A percentile compares a stretch with the other conserved stretches of the same genome.
Evolutionary conservation across 2,113 vertebrate species (phyloP).

Genomic region (Tyto alba): DNA sequence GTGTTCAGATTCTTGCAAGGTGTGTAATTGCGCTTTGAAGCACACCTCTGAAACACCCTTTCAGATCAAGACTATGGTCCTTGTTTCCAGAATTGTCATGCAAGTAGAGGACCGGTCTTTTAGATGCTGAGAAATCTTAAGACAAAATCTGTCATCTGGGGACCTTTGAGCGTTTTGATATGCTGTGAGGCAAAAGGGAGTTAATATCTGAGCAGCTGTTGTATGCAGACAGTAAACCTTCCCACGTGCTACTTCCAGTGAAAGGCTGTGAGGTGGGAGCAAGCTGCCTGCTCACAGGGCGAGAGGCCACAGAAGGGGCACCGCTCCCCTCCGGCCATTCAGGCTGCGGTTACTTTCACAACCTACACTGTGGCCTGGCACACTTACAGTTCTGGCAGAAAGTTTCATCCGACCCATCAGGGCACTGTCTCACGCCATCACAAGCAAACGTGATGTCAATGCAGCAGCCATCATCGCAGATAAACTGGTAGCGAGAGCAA

Average conservation of each 20-base stretch:
- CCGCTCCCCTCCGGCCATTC: not conserved
- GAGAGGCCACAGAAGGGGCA: not conserved
- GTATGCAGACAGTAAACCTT: not conserved
- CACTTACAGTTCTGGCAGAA: conserved; percentile 90
- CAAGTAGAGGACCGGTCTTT: not conserved
- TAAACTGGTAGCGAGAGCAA: conserved; percentile 92
- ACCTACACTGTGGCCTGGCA: not conserved
- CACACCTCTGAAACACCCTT: not conserved
- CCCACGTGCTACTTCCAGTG: not conserved
- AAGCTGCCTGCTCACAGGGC: not conserved
- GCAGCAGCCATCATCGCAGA: conserved; percentile 93
- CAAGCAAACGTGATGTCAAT: conserved; percentile 92
- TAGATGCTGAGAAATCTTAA: not conserved
- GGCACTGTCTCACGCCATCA: conserved; percentile 88
- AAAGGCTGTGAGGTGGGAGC: not conserved
- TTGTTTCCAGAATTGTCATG: not conserved
- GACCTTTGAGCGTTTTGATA: not conserved
- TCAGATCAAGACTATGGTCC: not conserved
- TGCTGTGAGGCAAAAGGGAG: not conserved
- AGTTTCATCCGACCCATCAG: conserved; percentile 90
- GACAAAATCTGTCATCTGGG: not conserved
- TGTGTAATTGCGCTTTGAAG: not conserved
- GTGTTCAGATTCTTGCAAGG: not conserved
- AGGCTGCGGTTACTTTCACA: not conserved
- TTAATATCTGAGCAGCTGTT: not conserved